These are phyloP conservation scores for Clarias gariepinus DNA, from an alignment of 2,113 vertebrate genomes.

Conservation along the genomic window DNA sequence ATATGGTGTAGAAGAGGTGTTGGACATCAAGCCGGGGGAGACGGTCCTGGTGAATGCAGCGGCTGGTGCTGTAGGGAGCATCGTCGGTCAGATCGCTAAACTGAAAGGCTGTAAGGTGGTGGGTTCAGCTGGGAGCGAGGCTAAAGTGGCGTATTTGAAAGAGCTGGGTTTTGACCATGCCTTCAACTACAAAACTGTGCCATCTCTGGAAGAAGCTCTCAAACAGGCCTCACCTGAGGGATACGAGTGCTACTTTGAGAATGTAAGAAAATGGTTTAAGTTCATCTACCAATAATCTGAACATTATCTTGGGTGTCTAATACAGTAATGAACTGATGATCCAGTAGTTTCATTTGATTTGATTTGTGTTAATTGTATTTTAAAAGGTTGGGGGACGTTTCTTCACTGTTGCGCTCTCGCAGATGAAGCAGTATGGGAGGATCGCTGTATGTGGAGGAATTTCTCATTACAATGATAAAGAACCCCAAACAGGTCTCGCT, in stretches of 20 bases:
- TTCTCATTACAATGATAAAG: conserved; percentile 71
- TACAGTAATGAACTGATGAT: not conserved
- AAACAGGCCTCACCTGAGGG: conserved; percentile 76
- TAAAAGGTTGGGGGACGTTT: conserved; percentile 83
- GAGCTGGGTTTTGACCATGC: conserved; percentile 78
- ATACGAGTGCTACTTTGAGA: conserved; percentile 85
- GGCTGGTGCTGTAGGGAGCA: conserved; percentile 79
- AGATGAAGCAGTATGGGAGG: conserved; percentile 79
- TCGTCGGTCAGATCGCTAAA: conserved; percentile 81
- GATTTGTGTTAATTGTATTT: conserved; percentile 39
- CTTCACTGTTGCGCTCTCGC: conserved; percentile 67
- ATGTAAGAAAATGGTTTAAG: conserved; percentile 67
- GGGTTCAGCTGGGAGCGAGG: conserved; percentile 77
- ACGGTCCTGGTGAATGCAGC: conserved; percentile 78
- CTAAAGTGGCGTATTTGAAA: conserved; percentile 78
- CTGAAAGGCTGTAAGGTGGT: conserved; percentile 79
- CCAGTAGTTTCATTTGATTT: not conserved
- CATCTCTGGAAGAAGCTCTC: conserved; percentile 76
- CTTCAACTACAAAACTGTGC: conserved; percentile 83
- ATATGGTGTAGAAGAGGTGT: conserved; percentile 79
- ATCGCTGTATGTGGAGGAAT: conserved; percentile 82
- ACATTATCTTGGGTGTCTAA: not conserved
- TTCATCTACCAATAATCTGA: not conserved
- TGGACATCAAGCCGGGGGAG: conserved; percentile 75
- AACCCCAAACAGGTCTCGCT: conserved; percentile 70